phyloP scores from a whole-genome alignment of 2,797 vertebrate genomes.

The Squalus acanthias region DNA sequence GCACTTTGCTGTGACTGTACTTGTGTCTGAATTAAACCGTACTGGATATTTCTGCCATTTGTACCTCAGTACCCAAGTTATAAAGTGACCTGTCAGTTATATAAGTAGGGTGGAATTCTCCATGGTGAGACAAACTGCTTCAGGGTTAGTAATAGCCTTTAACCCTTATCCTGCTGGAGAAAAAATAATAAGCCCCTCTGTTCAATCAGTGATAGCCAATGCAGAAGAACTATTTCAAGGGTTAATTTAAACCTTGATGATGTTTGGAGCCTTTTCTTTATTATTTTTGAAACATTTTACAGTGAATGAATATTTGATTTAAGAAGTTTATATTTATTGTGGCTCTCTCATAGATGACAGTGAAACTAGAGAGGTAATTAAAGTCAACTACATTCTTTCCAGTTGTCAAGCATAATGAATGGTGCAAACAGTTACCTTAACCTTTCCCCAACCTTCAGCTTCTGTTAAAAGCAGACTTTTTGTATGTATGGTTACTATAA shows the following conservation, averaged over 20 bases:
- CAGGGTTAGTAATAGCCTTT: background rate
- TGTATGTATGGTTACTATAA: background rate
- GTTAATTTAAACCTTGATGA: background rate
- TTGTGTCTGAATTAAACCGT: background rate
- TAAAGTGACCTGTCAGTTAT: background rate
- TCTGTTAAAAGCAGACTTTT: constrained; percentile 15
- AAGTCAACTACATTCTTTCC: constrained; percentile 4
- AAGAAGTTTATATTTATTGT: background rate
- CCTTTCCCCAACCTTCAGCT: background rate
- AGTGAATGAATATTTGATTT: background rate
- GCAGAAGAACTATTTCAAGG: background rate
- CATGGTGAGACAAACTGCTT: background rate
- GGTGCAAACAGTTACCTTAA: constrained; percentile 10
- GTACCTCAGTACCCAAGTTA: background rate
- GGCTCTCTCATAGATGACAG: background rate
- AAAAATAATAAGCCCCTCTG: background rate
- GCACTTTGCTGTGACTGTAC: background rate
- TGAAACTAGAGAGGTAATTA: constrained; percentile 16
- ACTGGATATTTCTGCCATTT: background rate
- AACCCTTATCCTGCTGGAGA: background rate
- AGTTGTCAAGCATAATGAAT: constrained; percentile 19
- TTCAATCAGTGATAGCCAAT: background rate
- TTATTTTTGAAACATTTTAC: background rate
- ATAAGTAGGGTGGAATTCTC: background rate
- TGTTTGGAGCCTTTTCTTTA: background rate